Percentiles rank a stretch among this genome's conserved stretches.
Evolutionary conservation across 2,113 vertebrate species (phyloP).

Genomic region (Sakesphorus luctuosus): DNA sequence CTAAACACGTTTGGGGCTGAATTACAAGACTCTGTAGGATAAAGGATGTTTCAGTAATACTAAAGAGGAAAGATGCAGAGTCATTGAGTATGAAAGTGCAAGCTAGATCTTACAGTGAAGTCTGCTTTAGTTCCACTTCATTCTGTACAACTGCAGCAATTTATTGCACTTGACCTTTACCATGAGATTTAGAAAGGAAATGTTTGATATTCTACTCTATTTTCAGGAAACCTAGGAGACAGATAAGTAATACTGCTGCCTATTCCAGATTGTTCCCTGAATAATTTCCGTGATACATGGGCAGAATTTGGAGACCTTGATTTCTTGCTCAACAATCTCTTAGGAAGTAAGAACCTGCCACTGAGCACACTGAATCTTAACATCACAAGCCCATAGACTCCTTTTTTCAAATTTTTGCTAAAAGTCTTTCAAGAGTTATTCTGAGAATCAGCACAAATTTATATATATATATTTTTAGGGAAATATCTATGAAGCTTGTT

Average conservation of each 20-base stretch:
- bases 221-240: conserved; percentile 29
- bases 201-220: conserved; percentile 37
- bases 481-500: neutral
- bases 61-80: neutral
- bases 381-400: neutral
- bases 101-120: neutral
- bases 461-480: neutral
- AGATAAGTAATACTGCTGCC: conserved; percentile 14
- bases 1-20: neutral
- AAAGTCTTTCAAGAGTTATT: neutral
- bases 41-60: neutral
- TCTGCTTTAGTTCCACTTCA: neutral
- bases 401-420: neutral
- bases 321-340: neutral
- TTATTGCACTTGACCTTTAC: conserved; percentile 61
- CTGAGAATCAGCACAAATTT: neutral
- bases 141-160: conserved; percentile 35
- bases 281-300: conserved; percentile 15
- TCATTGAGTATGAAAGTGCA: neutral
- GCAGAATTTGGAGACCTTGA: conserved; percentile 1
- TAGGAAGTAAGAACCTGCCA: neutral
- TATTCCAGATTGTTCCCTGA: conserved; percentile 38
- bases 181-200: conserved; percentile 48
- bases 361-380: neutral
- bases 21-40: neutral